Percentiles rank a stretch among this genome's conserved stretches.
Evolutionary conservation across 2,113 vertebrate genomes (phyloP).

Genomic region (Mustela nigripes): DNA sequence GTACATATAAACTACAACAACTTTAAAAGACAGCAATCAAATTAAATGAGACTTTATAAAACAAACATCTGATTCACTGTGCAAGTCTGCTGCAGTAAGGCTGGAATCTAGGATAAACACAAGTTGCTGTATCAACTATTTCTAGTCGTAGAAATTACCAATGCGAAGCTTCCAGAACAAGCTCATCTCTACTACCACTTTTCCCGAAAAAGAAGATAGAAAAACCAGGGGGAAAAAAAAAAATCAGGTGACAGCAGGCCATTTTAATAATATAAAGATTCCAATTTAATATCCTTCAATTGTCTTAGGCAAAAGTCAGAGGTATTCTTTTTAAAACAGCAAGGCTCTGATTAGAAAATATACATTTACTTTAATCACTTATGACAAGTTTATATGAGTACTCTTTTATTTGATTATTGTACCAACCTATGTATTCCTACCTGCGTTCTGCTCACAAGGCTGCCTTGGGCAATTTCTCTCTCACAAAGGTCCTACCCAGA

Average conservation of each 20-base stretch:
- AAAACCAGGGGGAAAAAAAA: not conserved
- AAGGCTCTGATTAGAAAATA: not conserved
- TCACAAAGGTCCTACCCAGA: not conserved
- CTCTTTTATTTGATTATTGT: constrained; percentile 24
- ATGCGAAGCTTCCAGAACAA: not conserved
- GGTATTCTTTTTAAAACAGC: constrained; percentile 7
- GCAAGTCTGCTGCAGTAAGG: not conserved
- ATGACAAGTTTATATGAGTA: not conserved
- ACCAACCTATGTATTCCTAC: not conserved
- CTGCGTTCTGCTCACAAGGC: not conserved
- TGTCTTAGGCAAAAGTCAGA: constrained; percentile 21
- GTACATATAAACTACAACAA: constrained; percentile 15
- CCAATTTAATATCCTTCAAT: not conserved
- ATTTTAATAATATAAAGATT: constrained; percentile 31
- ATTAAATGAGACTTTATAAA: constrained; percentile 58
- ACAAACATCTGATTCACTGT: constrained; percentile 61
- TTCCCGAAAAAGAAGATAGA: not conserved
- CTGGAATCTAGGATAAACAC: not conserved
- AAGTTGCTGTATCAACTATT: not conserved
- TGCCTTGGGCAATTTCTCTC: not conserved
- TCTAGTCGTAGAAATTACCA: constrained; percentile 14
- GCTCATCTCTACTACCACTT: not conserved
- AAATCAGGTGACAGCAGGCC: not conserved
- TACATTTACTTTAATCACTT: constrained; percentile 17
- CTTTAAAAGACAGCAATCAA: constrained; percentile 56